phyloP scores from a whole-genome alignment of 2,888 invertebrate genomes.

The Limnephilus auricula region DNA sequence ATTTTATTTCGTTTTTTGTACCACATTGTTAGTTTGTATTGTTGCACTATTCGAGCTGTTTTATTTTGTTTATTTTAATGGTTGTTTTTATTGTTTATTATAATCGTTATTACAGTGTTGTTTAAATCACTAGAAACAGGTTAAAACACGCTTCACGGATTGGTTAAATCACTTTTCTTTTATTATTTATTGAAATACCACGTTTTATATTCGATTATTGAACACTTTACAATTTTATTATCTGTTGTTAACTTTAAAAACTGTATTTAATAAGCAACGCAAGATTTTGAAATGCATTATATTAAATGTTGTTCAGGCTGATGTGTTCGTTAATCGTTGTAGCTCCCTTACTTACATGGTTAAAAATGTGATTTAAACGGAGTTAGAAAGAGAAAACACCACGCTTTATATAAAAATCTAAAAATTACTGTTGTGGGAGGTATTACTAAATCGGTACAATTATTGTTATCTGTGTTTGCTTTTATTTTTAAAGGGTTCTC shows the following conservation, averaged over 20 bases:
- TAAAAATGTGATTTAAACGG: too few relatives aligned
- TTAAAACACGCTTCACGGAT: not conserved
- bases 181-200: not conserved
- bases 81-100: not conserved
- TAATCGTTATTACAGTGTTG: not conserved
- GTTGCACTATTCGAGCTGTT: not conserved
- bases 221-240: not conserved
- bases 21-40: slow-evolving; percentile 10
- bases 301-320: too few relatives aligned
- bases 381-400: too few relatives aligned
- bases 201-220: not conserved
- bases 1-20: slow-evolving; percentile 26
- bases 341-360: too few relatives aligned
- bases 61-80: not conserved
- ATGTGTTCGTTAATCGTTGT: too few relatives aligned
- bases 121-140: not conserved
- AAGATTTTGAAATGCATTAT: too few relatives aligned
- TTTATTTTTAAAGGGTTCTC: too few relatives aligned
- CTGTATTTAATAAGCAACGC: not conserved
- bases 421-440: too few relatives aligned
- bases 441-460: too few relatives aligned
- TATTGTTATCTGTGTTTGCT: too few relatives aligned
- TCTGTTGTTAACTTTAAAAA: not conserved
- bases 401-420: too few relatives aligned
- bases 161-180: not conserved